phyloP scores from a whole-genome alignment of 2,797 vertebrate species.

The Vespertilio murinus region DNA sequence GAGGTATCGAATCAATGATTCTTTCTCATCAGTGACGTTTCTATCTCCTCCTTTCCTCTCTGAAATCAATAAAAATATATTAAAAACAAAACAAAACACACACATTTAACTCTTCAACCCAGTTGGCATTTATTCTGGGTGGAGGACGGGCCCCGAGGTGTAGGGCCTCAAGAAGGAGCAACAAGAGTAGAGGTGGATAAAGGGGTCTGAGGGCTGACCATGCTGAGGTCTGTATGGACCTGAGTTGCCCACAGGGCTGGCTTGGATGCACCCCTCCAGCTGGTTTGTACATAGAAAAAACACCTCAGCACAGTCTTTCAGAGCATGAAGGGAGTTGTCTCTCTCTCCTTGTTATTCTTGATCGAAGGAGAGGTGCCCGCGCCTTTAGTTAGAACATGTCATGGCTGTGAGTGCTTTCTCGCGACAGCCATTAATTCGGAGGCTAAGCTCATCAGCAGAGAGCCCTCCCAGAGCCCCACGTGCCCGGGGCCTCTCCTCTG shows the following conservation, averaged over 20 bases:
- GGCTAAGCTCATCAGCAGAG: background rate
- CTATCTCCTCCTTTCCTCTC: no score
- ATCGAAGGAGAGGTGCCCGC: background rate
- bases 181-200: background rate
- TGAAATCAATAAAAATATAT: no score
- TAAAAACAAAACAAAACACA: background rate
- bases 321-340: background rate
- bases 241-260: background rate
- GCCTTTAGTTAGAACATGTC: background rate
- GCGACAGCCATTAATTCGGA: constrained; percentile 22
- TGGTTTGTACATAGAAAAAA: background rate
- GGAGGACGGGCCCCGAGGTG: fast-evolving
- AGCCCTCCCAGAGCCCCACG: background rate
- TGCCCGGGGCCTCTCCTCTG: background rate
- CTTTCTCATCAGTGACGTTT: no score
- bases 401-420: background rate
- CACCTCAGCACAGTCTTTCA: background rate
- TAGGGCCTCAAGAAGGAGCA: background rate
- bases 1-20: no score
- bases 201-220: no score
- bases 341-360: constrained; percentile 4
- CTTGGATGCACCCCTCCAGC: background rate
- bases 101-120: background rate
- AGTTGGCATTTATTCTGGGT: background rate
- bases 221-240: background rate